These are phyloP conservation scores for Colinus virginianus DNA, from an alignment of 2,113 vertebrate genomes.

Conservation along the genomic window DNA sequence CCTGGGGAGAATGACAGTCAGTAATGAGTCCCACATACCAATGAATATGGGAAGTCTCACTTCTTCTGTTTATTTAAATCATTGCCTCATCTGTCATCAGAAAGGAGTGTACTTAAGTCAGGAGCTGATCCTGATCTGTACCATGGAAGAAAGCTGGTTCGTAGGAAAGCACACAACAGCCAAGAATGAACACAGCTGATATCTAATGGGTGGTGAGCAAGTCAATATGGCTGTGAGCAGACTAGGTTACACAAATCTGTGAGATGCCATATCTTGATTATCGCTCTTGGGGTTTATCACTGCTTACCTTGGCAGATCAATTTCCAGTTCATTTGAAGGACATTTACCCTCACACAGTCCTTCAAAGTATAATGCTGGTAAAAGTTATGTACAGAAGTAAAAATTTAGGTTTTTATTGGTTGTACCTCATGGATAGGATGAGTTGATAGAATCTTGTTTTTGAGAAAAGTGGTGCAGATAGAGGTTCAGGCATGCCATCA, in stretches of 20 bases:
- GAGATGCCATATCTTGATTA: not conserved
- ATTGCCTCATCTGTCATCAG: not conserved
- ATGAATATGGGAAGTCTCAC: not conserved
- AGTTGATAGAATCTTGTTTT: not conserved
- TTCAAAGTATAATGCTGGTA: not conserved
- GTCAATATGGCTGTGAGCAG: not conserved
- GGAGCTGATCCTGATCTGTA: not conserved
- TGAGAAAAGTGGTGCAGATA: not conserved
- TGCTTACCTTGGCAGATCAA: not conserved
- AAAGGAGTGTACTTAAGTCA: not conserved
- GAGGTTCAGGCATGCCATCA: not conserved
- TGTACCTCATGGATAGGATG: not conserved
- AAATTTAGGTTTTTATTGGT: not conserved
- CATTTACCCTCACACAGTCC: not conserved
- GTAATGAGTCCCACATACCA: not conserved
- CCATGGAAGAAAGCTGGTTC: not conserved
- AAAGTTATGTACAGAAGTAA: not conserved
- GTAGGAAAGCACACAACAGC: not conserved
- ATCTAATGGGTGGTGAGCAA: not conserved
- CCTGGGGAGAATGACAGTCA: not conserved
- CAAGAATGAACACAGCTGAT: not conserved
- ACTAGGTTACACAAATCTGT: not conserved
- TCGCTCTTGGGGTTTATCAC: not conserved
- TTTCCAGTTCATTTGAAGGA: not conserved
- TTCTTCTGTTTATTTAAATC: not conserved